These are phyloP conservation scores for Drosophila monieri DNA, from an alignment of 2,888 invertebrate genomes.

Conservation along the genomic window DNA sequence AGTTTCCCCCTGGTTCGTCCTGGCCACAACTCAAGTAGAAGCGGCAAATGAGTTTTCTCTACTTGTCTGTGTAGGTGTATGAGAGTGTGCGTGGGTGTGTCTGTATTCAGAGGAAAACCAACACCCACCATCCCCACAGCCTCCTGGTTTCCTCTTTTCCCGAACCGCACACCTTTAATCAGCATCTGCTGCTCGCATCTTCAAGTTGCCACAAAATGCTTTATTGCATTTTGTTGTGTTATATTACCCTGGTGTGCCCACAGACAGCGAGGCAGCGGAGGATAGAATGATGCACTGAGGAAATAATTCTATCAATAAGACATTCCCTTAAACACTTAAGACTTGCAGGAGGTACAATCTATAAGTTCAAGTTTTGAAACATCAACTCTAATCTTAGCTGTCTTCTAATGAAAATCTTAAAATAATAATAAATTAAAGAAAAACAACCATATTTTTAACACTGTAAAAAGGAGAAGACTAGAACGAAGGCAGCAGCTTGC, in stretches of 20 bases:
- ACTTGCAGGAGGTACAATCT: no score
- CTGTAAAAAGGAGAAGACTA: conserved; percentile 20
- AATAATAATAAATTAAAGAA: no score
- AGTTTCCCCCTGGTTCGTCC: not conserved
- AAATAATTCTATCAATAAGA: no score
- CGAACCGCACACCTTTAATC: conserved; percentile 79
- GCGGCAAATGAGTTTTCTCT: conserved; percentile 72
- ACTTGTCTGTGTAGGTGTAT: conserved; percentile 34
- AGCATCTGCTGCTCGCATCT: conserved; percentile 80
- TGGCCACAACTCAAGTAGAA: conserved; percentile 53
- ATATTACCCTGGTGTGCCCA: conserved; percentile 74
- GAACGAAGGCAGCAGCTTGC: conserved; percentile 54
- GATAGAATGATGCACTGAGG: conserved; percentile 1
- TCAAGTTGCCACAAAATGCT: conserved; percentile 81
- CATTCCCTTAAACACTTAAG: no score
- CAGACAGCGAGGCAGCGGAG: conserved; percentile 19
- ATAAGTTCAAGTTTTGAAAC: no score
- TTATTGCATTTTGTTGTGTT: conserved; percentile 81
- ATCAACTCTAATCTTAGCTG: no score
- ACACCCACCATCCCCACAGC: conserved; percentile 11
- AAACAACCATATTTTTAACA: not conserved
- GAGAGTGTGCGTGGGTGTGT: conserved; percentile 3
- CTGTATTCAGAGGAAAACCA: conserved; percentile 19
- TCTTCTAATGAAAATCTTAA: no score
- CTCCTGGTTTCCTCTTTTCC: conserved; percentile 26